Conservation (phyloP, 2,113 vertebrate genomes). For the Arothron firmamentum region DNA sequence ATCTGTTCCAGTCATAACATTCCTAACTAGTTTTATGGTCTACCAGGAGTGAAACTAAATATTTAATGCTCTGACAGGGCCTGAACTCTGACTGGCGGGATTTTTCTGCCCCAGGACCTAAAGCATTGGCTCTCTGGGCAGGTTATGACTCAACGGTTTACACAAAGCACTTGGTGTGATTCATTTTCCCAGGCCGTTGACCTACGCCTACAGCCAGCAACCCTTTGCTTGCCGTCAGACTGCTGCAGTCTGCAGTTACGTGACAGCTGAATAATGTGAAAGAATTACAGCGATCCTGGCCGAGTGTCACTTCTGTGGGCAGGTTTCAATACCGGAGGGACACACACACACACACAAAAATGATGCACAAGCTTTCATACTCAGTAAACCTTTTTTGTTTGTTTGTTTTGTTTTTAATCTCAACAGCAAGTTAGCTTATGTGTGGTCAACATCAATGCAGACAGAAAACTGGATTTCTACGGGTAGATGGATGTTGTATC, state of each 20-base stretch:
- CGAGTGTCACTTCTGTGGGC: background rate
- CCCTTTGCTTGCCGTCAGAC: conserved; percentile 16
- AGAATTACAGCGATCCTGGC: background rate
- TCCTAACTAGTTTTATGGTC: too few relatives aligned
- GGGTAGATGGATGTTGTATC: conserved; percentile 59
- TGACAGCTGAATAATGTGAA: conserved; percentile 26
- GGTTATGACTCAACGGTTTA: conserved; percentile 49
- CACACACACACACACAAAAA: conserved; percentile 5
- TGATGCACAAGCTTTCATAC: conserved; percentile 24
- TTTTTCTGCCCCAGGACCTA: too few relatives aligned
- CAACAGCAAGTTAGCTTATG: conserved; percentile 83
- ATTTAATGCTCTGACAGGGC: background rate
- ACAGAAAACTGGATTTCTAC: conserved; percentile 73
- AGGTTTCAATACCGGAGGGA: background rate
- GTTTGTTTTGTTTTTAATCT: conserved; percentile 71
- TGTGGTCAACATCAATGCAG: conserved; percentile 78
- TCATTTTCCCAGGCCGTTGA: conserved; percentile 50
- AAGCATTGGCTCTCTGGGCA: conserved; percentile 13
- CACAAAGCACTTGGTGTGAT: conserved; percentile 33
- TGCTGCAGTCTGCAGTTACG: conserved; percentile 25
- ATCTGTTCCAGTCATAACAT: too few relatives aligned
- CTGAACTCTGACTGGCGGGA: too few relatives aligned
- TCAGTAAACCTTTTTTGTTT: conserved; percentile 68
- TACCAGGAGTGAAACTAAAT: too few relatives aligned
- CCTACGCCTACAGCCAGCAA: conserved; percentile 9